phyloP scores from a whole-genome alignment of 1,140 invertebrate species.

The Phthorimaea operculella region DNA sequence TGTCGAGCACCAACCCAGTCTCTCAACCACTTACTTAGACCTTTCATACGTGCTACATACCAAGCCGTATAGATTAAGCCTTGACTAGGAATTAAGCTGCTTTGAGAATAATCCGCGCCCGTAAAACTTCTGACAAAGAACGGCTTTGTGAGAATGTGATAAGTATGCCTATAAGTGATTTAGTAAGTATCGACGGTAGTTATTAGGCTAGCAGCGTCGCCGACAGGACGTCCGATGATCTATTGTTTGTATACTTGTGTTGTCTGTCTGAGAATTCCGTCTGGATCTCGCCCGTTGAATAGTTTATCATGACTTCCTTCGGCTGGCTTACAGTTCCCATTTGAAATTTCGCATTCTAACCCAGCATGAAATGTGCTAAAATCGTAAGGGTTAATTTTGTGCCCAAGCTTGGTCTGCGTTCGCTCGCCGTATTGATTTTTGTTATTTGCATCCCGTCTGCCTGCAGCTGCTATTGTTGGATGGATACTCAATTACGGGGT shows the following conservation, averaged over 20 bases:
- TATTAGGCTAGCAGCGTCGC: slow-evolving; percentile 44
- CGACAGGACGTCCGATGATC: slow-evolving; percentile 52
- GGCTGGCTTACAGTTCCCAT: not conserved
- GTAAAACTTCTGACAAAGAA: too few relatives aligned
- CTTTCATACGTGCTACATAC: slow-evolving; percentile 14
- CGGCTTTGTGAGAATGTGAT: too few relatives aligned
- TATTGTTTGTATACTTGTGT: slow-evolving; percentile 43
- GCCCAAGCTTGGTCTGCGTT: slow-evolving; percentile 48
- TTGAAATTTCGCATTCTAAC: not conserved
- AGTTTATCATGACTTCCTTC: not conserved
- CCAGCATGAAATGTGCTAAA: slow-evolving; percentile 30
- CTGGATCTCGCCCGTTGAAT: slow-evolving; percentile 20
- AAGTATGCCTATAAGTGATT: too few relatives aligned
- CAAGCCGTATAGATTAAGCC: not conserved
- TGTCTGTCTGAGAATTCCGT: slow-evolving; percentile 41
- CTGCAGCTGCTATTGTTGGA: slow-evolving; percentile 53
- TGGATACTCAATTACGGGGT: slow-evolving; percentile 47
- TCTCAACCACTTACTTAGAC: slow-evolving; percentile 50
- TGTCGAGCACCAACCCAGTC: slow-evolving; percentile 38
- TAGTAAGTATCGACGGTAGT: slow-evolving; percentile 7
- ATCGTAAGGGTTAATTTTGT: slow-evolving; percentile 51
- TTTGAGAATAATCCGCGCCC: too few relatives aligned
- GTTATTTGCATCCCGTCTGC: slow-evolving; percentile 66
- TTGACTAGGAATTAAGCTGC: too few relatives aligned
- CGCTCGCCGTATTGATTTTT: slow-evolving; percentile 60